Evolutionary conservation across 2,888 invertebrate species (phyloP), one percentile per base, ranked within the genome.

Genomic region (Agrotis exclamationis): DNA sequence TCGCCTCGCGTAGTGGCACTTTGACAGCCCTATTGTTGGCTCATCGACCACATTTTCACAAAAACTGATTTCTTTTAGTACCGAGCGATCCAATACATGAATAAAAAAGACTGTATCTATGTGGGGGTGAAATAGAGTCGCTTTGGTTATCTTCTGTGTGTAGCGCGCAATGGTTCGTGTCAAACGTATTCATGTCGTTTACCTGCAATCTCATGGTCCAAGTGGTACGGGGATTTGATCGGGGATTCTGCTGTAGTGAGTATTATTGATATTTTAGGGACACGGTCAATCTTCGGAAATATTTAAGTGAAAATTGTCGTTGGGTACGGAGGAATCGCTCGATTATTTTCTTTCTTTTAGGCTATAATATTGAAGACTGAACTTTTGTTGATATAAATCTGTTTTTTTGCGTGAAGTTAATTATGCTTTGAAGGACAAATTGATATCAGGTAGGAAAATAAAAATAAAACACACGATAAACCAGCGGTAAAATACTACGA

Each of bases 201-300:
- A 76, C 69, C 70, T 76, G 58, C 28, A 39, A 71, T 74, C 33
- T 62, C 69, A 44, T 58, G 63, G 75, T 22, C 48, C 53, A 68
- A 70, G 51, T 70, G 63, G 67, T 70, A 47, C 56, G 18, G 51
- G 50, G 72, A 70, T 75, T 74, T 75, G 64, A 75, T 65, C 57
- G 70, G 51, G 63, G 60, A 74, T 68, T 60, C 45, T 16, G 57
- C 45, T 70, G 50, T 70, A 53, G 69, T 54, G 57, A 69, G 67
- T 60, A 63, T 77, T 81, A 67, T 80, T 83, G 76, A 72, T 71
- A 76, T 73, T 68, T 81, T 63, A 71, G 68, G 81, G 67, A 77
- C 54, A 63, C 67, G 53, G 45, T 28, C 80, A 63, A 66, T 70
- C 68, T 58, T 65, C 44, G 57, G 20, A 59, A 78, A 74, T 74